Evolutionary conservation across 1,140 invertebrate species (phyloP), one percentile per base, ranked within the genome.

Genomic region (Formica exsecta): DNA sequence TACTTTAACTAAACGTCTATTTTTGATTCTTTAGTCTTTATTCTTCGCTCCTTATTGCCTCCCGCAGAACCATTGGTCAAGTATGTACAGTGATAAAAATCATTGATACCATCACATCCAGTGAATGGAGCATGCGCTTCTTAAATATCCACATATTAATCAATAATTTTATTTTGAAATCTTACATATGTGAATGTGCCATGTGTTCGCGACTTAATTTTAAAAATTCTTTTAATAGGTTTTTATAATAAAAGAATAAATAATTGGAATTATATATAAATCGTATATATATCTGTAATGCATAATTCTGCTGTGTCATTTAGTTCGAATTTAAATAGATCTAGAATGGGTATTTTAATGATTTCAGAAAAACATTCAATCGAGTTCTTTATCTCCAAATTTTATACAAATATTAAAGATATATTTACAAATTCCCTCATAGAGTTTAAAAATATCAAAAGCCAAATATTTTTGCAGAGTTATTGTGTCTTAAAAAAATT

Each of bases 21-120:
- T 61, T 61, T 44, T 73, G 2, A 59, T 61, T 81, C 54, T 80
- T 70, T 59, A 70, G 22, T 71, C 48, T 57, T 80, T 80, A 73
- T 83, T 83, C 51, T 83, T 61, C 29, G 25, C 38, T 11, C 22
- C 7, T 29, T 59, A 62, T 44, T 83, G 68, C 41, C n/a, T 74
- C 2, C 19, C 3, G 65, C 66, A 44, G 64, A 80, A 5, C 36
- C 5, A 57, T 25, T 2, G 29, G 6, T 11, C 13, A 44, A 81
- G 68, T 71, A 73, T 73, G 76, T 79, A 79, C 19, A 25, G n/a
- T 44, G 19, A 64, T n/a, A 64, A 80, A 3, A 51, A 80, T 13
- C 5, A 25, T 66, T 51, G n/a, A 2, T 68, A 66, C 1, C 7
- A 29, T 80, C 22, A 32, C 8, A 51, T 51, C 13, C 32, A n/a